Evolutionary conservation across 2,113 vertebrate genomes (phyloP).

Genomic region (Kryptolebias marmoratus): DNA sequence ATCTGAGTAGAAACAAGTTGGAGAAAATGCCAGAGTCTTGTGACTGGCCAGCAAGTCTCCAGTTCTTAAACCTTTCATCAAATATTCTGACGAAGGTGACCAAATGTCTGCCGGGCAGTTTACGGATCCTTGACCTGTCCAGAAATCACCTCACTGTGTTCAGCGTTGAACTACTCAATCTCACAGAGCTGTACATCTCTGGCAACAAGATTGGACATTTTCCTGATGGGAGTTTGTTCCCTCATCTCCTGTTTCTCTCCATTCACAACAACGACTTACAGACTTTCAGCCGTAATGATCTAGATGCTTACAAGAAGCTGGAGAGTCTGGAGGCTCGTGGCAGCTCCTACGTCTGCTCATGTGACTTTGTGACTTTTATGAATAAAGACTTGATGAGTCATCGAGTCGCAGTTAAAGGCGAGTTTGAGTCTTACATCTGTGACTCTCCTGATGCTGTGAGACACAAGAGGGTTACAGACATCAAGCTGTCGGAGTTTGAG

Average conservation of each 20-base stretch:
- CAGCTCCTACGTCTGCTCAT: neutral
- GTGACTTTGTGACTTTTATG: neutral
- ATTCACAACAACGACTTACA: conserved; percentile 73
- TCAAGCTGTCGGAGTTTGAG: conserved; percentile 73
- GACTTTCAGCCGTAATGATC: conserved; percentile 68
- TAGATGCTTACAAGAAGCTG: neutral
- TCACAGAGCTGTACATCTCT: neutral
- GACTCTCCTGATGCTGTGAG: conserved; percentile 35
- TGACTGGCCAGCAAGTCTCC: neutral
- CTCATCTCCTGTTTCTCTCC: neutral
- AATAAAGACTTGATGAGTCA: neutral
- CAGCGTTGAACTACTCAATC: neutral
- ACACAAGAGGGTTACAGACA: neutral
- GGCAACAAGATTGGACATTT: neutral
- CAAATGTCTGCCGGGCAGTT: neutral
- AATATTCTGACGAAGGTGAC: neutral
- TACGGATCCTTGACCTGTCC: neutral
- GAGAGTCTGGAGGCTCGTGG: neutral
- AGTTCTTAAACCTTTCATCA: neutral
- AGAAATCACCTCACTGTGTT: neutral
- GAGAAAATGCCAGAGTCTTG: neutral
- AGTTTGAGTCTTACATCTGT: neutral
- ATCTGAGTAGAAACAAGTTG: conserved; percentile 74
- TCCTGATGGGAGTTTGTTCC: neutral
- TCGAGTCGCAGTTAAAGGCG: neutral